Base-by-base conservation (phyloP, 2,113 vertebrate species). In the Mobula hypostoma region DNA sequence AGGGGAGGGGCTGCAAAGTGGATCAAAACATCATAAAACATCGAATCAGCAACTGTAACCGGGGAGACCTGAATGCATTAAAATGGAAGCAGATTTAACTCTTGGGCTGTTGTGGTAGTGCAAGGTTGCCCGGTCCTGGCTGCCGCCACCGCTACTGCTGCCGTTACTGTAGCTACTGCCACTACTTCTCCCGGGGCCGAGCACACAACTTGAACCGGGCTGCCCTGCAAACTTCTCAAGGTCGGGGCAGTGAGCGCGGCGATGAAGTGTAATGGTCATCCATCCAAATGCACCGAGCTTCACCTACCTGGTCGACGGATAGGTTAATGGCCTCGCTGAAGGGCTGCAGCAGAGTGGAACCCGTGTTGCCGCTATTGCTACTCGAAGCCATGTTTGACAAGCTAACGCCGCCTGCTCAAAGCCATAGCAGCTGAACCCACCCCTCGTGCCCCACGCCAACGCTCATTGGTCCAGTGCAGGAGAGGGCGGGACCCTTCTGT, bases 251-350 rank as follows among this genome's bases (percentile, higher is more conserved):
- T 36, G 78, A 36, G 78, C 29, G 78, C 29, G 7, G 78, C 15
- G 8, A 32, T 40, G n/a, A 32, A 5, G 32, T 32, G 32, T 36
- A 24, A 24, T 19, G 21, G 29, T 11, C 21, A 17, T 32, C 29
- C 9, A 9, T 48, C 36, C 2, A 82, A 82, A 82, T 11, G 32
- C 3, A 19, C 7, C 66, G 0, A 91, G 19, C 85, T 94, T 95
- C 68, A 66, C 96, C 94, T 97, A 98, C 98, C 98, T 99, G 98
- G 96, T 99, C 98, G 68, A 99, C 96, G 32, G 98, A 98, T 94
- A 99, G 97, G 95, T 97, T 98, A 95, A 98, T 97, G 76, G 98
- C 98, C 94, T 98, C 97, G 97, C 98, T 98, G 96, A 99, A 98
- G 82, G 98, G 98, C 97, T 98, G 97, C 96, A 99, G 96, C 95